Percentiles rank a stretch among this genome's conserved stretches.
Conservation (phyloP, 2,113 vertebrate species). For the Melanocharis versteri region DNA sequence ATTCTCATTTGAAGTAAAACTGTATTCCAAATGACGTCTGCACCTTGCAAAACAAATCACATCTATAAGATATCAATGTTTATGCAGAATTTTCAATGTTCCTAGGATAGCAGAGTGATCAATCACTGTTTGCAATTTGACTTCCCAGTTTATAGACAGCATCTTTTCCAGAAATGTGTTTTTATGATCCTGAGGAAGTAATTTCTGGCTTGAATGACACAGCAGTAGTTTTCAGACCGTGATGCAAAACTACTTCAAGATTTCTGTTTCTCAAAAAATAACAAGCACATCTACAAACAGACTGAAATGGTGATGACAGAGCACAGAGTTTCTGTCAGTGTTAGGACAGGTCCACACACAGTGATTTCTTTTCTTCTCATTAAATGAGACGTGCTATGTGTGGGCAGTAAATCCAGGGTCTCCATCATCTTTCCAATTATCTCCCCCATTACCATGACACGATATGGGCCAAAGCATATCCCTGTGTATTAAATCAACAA, state of each 20-base stretch:
- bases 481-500: background rate
- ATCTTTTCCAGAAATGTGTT: background rate
- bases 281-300: background rate
- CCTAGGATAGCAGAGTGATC: background rate
- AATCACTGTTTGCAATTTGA: background rate
- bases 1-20: background rate
- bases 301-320: background rate
- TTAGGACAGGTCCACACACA: background rate
- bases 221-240: background rate
- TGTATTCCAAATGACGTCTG: background rate
- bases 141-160: background rate
- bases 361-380: background rate
- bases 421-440: background rate
- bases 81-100: background rate
- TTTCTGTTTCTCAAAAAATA: background rate
- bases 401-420: background rate
- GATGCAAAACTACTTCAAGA: background rate
- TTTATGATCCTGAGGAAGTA: background rate
- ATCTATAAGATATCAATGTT: background rate
- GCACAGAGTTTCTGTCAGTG: background rate
- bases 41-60: background rate
- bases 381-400: background rate
- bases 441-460: background rate
- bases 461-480: background rate
- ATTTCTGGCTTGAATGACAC: background rate